These are phyloP conservation scores for Cinclus cinclus DNA, from an alignment of 2,113 vertebrate genomes.

Conservation along the genomic window DNA sequence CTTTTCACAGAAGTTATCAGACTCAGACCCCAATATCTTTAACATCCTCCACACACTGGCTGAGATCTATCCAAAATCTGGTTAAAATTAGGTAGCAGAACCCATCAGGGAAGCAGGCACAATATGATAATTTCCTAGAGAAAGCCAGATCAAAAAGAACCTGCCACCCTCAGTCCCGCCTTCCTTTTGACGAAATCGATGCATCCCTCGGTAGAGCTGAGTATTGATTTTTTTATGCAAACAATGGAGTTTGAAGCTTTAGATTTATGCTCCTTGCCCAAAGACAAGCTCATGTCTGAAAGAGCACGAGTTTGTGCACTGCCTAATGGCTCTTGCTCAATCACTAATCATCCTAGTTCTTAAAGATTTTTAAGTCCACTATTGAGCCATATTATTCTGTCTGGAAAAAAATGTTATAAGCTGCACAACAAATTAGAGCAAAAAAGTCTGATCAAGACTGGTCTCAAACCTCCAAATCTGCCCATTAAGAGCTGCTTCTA, in stretches of 20 bases:
- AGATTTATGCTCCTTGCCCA: neutral
- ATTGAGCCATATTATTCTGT: conserved; percentile 19
- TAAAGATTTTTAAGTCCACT: conserved; percentile 48
- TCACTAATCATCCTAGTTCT: conserved; percentile 20
- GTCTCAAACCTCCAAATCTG: neutral
- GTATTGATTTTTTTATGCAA: conserved; percentile 15
- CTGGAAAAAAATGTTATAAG: conserved; percentile 36
- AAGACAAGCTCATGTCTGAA: neutral
- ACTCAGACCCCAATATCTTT: neutral
- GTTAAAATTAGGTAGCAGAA: neutral
- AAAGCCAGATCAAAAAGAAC: neutral
- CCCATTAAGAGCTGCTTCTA: neutral
- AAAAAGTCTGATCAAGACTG: conserved; percentile 49
- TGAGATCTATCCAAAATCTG: neutral
- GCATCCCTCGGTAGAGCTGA: neutral
- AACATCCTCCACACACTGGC: neutral
- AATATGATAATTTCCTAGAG: neutral
- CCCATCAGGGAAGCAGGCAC: neutral
- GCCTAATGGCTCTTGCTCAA: neutral
- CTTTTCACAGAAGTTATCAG: neutral
- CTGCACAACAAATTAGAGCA: conserved; percentile 10
- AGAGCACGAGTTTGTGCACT: neutral
- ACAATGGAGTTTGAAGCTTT: neutral
- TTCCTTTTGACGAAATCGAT: neutral
- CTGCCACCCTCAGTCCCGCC: neutral